Evolutionary conservation across 2,113 vertebrate genomes (phyloP).

Genomic region (Cheirogaleus medius): DNA sequence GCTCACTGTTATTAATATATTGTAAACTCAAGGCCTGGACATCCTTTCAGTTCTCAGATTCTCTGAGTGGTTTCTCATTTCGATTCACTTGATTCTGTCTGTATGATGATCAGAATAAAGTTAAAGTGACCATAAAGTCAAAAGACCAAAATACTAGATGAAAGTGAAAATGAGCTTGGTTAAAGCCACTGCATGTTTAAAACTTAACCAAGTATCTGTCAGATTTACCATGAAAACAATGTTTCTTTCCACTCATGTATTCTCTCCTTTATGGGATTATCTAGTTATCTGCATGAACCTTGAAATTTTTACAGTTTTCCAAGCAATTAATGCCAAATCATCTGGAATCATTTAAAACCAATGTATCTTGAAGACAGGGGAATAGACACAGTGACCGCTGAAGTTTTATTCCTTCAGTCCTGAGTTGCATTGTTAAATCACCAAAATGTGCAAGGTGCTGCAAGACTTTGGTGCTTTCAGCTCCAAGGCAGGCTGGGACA

Average conservation of each 20-base stretch:
- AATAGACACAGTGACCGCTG: neutral
- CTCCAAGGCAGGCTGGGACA: neutral
- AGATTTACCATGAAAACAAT: neutral
- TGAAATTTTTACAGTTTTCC: neutral
- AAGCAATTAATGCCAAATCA: neutral
- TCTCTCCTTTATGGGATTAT: neutral
- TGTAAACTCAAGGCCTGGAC: neutral
- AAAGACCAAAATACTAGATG: neutral
- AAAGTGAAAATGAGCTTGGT: neutral
- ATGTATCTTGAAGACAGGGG: neutral
- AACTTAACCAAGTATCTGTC: neutral
- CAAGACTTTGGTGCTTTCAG: neutral
- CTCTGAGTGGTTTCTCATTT: neutral
- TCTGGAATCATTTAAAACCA: neutral
- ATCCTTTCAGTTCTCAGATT: neutral
- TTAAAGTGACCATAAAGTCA: neutral
- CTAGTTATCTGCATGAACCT: neutral
- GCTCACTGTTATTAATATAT: neutral
- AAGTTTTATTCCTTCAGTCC: neutral
- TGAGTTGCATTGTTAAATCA: neutral
- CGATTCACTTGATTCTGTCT: neutral
- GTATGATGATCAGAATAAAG: neutral
- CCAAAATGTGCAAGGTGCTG: neutral
- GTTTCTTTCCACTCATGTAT: neutral
- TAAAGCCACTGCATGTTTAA: neutral